These are phyloP conservation scores for Phoxinus dragarum DNA, from an alignment of 2,797 vertebrate species.

Conservation along the genomic window DNA sequence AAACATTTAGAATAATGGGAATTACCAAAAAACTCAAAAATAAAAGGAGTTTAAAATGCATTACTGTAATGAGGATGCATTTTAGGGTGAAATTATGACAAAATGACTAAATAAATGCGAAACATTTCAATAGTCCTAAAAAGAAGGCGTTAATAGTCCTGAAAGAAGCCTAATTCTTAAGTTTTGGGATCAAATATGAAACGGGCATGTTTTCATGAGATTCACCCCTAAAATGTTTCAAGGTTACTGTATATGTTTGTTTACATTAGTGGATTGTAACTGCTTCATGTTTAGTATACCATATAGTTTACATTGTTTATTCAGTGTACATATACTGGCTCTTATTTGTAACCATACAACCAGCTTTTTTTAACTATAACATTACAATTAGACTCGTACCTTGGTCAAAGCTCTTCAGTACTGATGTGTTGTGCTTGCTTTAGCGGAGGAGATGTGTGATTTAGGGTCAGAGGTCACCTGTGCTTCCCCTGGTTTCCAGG, in stretches of 20 bases:
- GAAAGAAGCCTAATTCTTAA: background rate
- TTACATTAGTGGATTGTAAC: conserved; percentile 4
- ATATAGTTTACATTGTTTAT: conserved; percentile 21
- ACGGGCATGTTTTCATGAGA: background rate
- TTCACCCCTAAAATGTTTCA: background rate
- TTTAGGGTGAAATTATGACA: background rate
- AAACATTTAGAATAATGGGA: background rate
- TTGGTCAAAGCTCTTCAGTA: conserved; percentile 36
- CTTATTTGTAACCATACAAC: background rate
- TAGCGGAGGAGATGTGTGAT: conserved; percentile 34
- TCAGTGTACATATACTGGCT: conserved; percentile 38
- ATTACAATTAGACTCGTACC: conserved; percentile 26
- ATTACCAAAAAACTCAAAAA: background rate
- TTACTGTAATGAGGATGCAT: background rate
- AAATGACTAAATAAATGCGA: background rate
- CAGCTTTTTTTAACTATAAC: background rate
- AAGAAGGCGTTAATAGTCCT: background rate
- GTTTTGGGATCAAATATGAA: background rate
- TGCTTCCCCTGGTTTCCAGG: conserved; percentile 40
- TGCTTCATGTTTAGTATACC: conserved; percentile 17
- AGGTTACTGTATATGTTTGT: background rate
- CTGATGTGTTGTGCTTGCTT: conserved; percentile 52
- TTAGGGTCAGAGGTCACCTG: conserved; percentile 38
- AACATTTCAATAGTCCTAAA: background rate
- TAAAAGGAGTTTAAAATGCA: background rate